Evolutionary conservation across 1,140 invertebrate genomes (phyloP), one percentile per base, ranked within the genome.

Genomic region (Zaprionus ghesquierei): DNA sequence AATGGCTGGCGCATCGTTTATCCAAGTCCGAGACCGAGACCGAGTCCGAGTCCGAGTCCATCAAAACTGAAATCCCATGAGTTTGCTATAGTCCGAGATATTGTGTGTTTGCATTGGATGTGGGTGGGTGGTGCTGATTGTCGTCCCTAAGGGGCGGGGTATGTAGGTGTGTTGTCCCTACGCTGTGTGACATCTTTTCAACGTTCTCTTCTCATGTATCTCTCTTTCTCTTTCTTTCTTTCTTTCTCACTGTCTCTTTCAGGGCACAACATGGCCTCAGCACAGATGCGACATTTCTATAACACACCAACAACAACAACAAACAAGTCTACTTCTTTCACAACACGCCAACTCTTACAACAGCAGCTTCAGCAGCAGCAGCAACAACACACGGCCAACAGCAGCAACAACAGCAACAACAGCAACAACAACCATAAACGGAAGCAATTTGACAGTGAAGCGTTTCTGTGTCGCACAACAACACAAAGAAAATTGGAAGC

Each of bases 251-350:
- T 56, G 61, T 60, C 35, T 31, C 65, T 69, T 89, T 44, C 25
- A 91, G 90, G 90, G 90, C 90, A 91, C 90, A 91, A 91, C 90
- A 91, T 91, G 90, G 90, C 90, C 90, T 90, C 90, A 91, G 90
- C 90, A 91, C 86, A 91, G 86, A 90, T 90, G 90, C 90, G 81
- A 85, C 90, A 89, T 90, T 91, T 90, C 87, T 89, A 91, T 89
- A 90, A 85, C 86, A 90, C 84, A 81, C 84, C 86, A 81, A 66
- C 53, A 54, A 79, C 75, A 72, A 71, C 61, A 69, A 82, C 73
- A 70, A 78, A 77, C 66, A 80, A 74, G 61, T 80, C 77, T 69
- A 69, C 62, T 76, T 73, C 77, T 73, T 54, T 55, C 69, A 77
- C 71, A 75, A 82, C 84, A 89, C 75, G 63, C 46, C 79, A 65